Conservation (phyloP, 2,113 vertebrate genomes). For the Cyprinodon variegatus region DNA sequence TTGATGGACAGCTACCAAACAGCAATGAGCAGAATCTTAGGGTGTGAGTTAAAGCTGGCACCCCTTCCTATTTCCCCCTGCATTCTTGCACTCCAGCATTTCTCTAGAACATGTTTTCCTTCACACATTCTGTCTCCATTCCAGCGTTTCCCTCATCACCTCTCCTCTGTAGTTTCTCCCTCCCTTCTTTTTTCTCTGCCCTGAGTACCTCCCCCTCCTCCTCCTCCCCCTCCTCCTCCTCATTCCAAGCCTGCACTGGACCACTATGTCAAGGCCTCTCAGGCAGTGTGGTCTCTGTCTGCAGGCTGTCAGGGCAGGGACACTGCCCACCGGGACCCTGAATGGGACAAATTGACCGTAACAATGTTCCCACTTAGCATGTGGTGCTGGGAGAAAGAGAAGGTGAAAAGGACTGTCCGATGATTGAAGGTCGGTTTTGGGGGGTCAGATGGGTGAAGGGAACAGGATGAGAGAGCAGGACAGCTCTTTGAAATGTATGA, state of each 20-base stretch:
- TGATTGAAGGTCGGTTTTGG: constrained; percentile 63
- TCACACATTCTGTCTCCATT: constrained; percentile 25
- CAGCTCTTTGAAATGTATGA: constrained; percentile 48
- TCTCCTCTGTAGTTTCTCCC: constrained; percentile 9
- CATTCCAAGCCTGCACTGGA: constrained; percentile 35
- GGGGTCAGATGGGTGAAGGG: not conserved
- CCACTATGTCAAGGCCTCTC: constrained; percentile 77
- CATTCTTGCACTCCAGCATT: constrained; percentile 23
- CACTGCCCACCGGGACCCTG: constrained; percentile 79
- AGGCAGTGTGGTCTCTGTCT: constrained; percentile 76
- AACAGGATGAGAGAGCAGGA: not conserved
- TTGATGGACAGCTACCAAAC: constrained; percentile 34
- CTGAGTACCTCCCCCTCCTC: not conserved
- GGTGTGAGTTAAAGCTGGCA: constrained; percentile 36
- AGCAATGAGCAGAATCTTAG: constrained; percentile 10
- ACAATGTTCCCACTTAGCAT: constrained; percentile 84
- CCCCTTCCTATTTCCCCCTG: constrained; percentile 29
- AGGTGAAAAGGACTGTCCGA: constrained; percentile 70
- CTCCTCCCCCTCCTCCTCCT: constrained; percentile 4
- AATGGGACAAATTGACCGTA: constrained; percentile 84
- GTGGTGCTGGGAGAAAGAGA: constrained; percentile 74
- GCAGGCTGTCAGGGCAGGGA: constrained; percentile 72
- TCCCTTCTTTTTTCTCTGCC: not conserved
- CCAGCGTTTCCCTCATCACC: constrained; percentile 34
- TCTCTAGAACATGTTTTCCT: constrained; percentile 32